phyloP scores from a whole-genome alignment of 1,140 invertebrate species.

The Drosophila miranda region DNA sequence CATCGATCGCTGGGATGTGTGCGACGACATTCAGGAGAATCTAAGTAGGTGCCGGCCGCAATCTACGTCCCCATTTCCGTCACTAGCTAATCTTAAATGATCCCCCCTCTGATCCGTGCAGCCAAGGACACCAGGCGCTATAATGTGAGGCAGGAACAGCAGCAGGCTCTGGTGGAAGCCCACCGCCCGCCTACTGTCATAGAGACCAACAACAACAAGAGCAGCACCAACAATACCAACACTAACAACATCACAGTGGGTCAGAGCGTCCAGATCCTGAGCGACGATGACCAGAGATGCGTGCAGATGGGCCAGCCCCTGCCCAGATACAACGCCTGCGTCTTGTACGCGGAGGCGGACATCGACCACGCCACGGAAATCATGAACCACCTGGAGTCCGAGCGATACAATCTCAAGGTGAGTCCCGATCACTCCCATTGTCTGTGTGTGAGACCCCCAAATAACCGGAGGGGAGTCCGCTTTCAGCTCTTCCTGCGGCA shows the following conservation, averaged over 20 bases:
- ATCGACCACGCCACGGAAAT: slow-evolving; percentile 85
- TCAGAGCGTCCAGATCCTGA: slow-evolving; percentile 50
- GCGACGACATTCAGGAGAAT: slow-evolving; percentile 84
- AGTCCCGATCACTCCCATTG: slow-evolving; percentile 1
- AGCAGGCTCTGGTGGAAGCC: slow-evolving; percentile 40
- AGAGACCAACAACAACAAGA: slow-evolving; percentile 40
- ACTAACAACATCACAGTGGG: slow-evolving; percentile 59
- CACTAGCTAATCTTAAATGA: not conserved
- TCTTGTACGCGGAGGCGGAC: slow-evolving; percentile 89
- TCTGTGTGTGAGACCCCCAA: not conserved
- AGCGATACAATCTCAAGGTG: slow-evolving; percentile 84
- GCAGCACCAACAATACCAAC: slow-evolving; percentile 42
- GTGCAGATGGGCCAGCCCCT: slow-evolving; percentile 83
- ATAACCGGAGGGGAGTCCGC: not conserved
- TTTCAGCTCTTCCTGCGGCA: slow-evolving; percentile 87
- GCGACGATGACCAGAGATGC: slow-evolving; percentile 74
- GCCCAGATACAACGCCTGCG: slow-evolving; percentile 87
- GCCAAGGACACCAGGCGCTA: slow-evolving; percentile 75
- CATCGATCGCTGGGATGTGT: slow-evolving; percentile 87
- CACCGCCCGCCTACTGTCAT: slow-evolving; percentile 52
- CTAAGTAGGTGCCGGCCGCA: slow-evolving; percentile 83
- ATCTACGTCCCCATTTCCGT: too few relatives aligned
- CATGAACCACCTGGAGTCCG: slow-evolving; percentile 85
- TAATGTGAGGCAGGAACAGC: slow-evolving; percentile 52
- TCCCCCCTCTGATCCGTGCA: slow-evolving; percentile 56